These are phyloP conservation scores for Callinectes sapidus DNA, from an alignment of 2,888 invertebrate species.

Conservation along the genomic window DNA sequence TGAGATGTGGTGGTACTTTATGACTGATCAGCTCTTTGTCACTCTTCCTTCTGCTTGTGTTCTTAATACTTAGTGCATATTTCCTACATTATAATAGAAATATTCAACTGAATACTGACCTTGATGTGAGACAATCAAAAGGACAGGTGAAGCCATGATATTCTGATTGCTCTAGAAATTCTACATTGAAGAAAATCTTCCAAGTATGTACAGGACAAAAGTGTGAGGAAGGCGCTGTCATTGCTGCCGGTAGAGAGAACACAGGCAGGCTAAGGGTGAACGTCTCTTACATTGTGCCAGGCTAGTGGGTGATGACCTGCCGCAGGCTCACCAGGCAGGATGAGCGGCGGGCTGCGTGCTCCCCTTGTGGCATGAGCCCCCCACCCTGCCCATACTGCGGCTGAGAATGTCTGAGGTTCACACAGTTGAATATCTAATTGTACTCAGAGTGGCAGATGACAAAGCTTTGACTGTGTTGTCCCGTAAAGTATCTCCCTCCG, in stretches of 20 bases:
- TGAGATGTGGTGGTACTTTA: not conserved
- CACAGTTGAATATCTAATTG: not conserved
- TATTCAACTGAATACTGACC: not conserved
- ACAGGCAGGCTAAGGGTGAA: not conserved
- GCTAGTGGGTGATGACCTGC: not conserved
- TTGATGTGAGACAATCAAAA: not conserved
- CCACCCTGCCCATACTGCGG: not conserved
- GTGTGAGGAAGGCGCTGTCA: not conserved
- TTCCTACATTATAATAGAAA: not conserved
- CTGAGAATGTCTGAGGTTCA: not conserved
- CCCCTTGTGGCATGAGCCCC: not conserved
- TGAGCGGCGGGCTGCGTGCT: not conserved
- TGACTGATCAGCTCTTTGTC: not conserved
- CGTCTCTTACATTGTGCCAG: not conserved
- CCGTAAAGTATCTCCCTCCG: not conserved
- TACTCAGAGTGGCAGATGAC: not conserved
- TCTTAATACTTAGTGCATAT: not conserved
- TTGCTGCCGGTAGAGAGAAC: not conserved
- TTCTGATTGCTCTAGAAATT: not conserved
- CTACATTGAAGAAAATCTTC: not conserved
- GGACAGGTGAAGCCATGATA: not conserved
- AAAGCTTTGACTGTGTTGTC: constrained; percentile 14
- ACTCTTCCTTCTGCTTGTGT: not conserved
- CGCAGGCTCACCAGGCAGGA: not conserved
- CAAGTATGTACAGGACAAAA: not conserved